Base-by-base conservation (phyloP, 1,140 invertebrate genomes). In the Cyrtorhinus lividipennis region DNA sequence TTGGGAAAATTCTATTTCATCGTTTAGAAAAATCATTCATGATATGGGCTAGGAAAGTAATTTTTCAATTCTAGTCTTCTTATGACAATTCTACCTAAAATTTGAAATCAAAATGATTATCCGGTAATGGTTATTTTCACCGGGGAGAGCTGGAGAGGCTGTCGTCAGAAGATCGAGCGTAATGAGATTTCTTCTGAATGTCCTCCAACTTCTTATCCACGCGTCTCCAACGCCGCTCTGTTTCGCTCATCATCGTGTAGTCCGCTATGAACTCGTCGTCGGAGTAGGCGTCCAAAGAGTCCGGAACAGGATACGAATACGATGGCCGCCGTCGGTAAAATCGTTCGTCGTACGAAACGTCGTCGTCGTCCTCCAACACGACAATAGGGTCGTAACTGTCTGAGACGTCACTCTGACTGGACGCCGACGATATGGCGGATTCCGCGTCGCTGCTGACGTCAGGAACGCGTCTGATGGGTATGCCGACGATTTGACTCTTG, bases 211-310 rank as follows among this genome's bases (percentile, higher is more conserved):
- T 53, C 20, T 53, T 22, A 20, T 53, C 48, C 10, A 53, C 48
- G 5, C 48, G 48, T 22, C 48, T 53, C 48, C 48, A 53, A 13
- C 48, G 10, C 20, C 48, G 8, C 18, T 53, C 48, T 8, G 48
- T 53, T 20, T 53, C 48, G 48, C 48, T 53, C 48, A 53, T 53
- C 48, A 53, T 53, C 8, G 48, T 22, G 48, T 10, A 53, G 48
- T 53, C 48, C 20, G 10, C 48, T 15, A 20, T 5, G 5, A 5
- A 12, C 18, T 53, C 48, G 10, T 22, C 48, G 20, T 53, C 48
- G 8, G 10, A 12, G 48, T 53, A 53, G 12, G 10, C 18, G 8
- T 53, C 48, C 48, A 15, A 5, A 5, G 48, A 10, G 5, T 53
- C 5, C 5, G 20, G 10, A 5, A 5, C 10, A 3, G 20, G 48